Evolutionary conservation across 92 coral and sea anemone genomes (phyloP), one percentile per base, ranked within the genome.

Genomic region (Pocillopora grandis): DNA sequence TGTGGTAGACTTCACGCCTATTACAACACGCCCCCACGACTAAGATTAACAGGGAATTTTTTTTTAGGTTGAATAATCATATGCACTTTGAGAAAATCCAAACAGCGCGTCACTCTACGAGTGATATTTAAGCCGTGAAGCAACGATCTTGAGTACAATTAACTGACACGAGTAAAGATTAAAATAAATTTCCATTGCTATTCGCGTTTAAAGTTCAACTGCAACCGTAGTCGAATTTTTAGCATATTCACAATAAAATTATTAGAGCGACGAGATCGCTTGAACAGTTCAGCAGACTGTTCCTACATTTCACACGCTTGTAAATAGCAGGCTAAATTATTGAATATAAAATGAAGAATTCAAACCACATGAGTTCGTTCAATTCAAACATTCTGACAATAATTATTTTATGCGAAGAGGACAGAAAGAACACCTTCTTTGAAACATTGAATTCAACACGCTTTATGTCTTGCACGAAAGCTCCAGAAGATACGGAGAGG

Each of bases 1-100:
- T 62, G 86, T 83, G 86, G 86, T 82, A 20, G 17, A 62, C n/a
- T 83, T 83, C 84, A 75, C 79, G 75, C 72, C 73, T 62, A 23
- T 23, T 14, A 35, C 23, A 42, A 27, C 64, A 63, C 86, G 80
- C 72, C 72, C 86, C 72, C 71, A 62, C 86, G 27, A 10, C 9
- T 1, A 27, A 17, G 36, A 21, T 19, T 33, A n/a, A 18, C 63
- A 52, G 64, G 36, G 37, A 23, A 55, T 55, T 57, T 57, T 75
- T 27, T 76, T 76, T 16, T 1, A 14, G 8, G 9, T 17, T 17
- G 9, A 76, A 12, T 81, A 80, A 80, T 80, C 55, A 80, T 82
- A 82, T 82, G 86, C 86, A 63, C 79, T 72, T 82, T 73, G 62
- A 42, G 27, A 31, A 80, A 80, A 64, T 61, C 69, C 31, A 37